Evolutionary conservation across 2,797 vertebrate genomes (phyloP).

Genomic region (Syndactyla subalaris): DNA sequence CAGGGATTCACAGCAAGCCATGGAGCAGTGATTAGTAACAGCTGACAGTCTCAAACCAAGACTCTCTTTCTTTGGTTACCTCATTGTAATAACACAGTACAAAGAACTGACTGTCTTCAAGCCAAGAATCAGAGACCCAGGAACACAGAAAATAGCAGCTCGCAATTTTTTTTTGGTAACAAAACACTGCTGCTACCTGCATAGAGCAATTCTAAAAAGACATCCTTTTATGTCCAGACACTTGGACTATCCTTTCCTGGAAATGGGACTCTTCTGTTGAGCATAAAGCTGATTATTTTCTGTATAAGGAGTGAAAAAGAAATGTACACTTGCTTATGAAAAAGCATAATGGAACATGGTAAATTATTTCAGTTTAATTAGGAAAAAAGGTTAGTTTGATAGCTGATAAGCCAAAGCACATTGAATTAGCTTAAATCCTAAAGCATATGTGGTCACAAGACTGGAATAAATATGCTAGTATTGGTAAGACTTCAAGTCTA

Average conservation of each 20-base stretch:
- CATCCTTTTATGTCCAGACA: slow-evolving; percentile 12
- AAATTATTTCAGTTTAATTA: slow-evolving; percentile 7
- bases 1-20: slow-evolving; percentile 76
- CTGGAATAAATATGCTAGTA: background rate
- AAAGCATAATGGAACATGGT: background rate
- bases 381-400: background rate
- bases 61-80: slow-evolving; percentile 79
- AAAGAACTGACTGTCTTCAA: slow-evolving; percentile 82
- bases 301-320: background rate
- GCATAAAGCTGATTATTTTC: background rate
- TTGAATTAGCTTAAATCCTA: background rate
- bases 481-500: background rate
- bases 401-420: background rate
- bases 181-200: slow-evolving; percentile 72
- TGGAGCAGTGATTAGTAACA: slow-evolving; percentile 84
- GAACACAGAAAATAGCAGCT: slow-evolving; percentile 74
- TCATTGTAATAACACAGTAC: slow-evolving; percentile 80
- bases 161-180: slow-evolving; percentile 60
- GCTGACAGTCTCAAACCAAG: slow-evolving; percentile 80
- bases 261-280: background rate
- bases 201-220: slow-evolving; percentile 31
- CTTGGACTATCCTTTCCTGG: slow-evolving; percentile 8
- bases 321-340: background rate
- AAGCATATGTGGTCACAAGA: background rate
- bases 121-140: slow-evolving; percentile 78